phyloP scores from a whole-genome alignment of 2,797 vertebrate species.

The Spinibarbus caldwelli region DNA sequence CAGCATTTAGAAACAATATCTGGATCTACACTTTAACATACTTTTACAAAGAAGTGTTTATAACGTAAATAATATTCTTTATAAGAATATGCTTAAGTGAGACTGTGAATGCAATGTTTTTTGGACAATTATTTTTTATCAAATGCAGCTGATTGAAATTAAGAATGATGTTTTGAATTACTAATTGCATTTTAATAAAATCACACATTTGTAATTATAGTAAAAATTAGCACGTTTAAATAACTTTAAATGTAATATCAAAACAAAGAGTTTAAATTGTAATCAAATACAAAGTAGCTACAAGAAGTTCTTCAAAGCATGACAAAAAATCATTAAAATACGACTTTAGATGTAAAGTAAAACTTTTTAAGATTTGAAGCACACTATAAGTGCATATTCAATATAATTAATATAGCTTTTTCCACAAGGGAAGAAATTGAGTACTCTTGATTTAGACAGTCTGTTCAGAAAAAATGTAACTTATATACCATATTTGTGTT shows the following conservation, averaged over 20 bases:
- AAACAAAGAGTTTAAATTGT: too few species aligned
- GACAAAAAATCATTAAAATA: not conserved
- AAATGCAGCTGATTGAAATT: not conserved
- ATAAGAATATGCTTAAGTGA: not conserved
- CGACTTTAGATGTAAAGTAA: too few species aligned
- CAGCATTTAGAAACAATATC: not conserved
- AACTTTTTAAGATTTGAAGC: not conserved
- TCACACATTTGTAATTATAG: too few species aligned
- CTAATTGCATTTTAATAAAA: too few species aligned
- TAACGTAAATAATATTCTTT: not conserved
- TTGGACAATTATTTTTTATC: not conserved
- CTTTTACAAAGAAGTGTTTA: not conserved
- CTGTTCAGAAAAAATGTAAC: too few species aligned
- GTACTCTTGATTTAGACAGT: not conserved
- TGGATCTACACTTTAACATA: not conserved
- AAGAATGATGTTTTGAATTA: not conserved
- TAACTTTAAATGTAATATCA: too few species aligned
- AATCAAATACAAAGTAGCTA: not conserved
- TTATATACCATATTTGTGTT: not conserved
- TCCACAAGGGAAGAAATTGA: not conserved
- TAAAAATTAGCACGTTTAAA: too few species aligned
- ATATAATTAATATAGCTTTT: not conserved
- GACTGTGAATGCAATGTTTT: not conserved
- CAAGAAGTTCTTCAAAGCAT: too few species aligned
- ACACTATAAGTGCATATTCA: not conserved